Evolutionary conservation across 2,797 vertebrate genomes (phyloP).

Genomic region (Anomalospiza imberbis): DNA sequence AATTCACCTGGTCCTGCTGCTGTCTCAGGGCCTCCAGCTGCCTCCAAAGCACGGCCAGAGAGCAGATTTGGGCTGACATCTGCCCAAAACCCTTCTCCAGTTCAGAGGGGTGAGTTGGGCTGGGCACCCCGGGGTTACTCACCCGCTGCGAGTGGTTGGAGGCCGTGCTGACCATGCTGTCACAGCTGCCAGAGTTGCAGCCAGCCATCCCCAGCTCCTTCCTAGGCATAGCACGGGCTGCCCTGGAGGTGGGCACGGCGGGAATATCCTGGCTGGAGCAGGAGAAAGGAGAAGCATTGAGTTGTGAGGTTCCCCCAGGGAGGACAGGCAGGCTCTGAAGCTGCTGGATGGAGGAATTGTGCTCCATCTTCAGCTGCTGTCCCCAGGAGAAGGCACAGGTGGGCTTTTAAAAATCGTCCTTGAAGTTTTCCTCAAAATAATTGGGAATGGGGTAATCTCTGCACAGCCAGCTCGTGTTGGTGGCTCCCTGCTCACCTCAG

Average conservation of each 20-base stretch:
- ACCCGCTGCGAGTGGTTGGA: constrained; percentile 76
- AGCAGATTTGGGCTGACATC: rapidly evolving
- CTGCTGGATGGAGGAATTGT: background rate
- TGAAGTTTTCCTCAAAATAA: background rate
- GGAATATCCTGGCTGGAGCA: background rate
- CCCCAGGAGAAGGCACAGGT: background rate
- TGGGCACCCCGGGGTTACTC: background rate
- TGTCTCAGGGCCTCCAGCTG: background rate
- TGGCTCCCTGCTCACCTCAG: background rate
- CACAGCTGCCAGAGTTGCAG: constrained; percentile 80
- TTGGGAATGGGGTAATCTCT: rapidly evolving
- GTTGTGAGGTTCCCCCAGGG: background rate
- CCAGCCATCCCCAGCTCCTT: constrained; percentile 79
- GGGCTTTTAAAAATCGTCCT: background rate
- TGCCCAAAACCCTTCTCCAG: background rate
- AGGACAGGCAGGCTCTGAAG: background rate
- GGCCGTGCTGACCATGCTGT: constrained; percentile 83
- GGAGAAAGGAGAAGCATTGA: background rate
- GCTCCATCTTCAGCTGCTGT: background rate
- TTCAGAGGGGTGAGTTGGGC: rapidly evolving
- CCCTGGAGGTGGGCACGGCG: rapidly evolving
- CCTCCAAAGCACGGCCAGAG: background rate
- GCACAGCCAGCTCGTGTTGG: rapidly evolving
- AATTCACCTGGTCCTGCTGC: background rate
- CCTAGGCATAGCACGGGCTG: constrained; percentile 78